phyloP scores from a whole-genome alignment of 2,113 vertebrate genomes.

The Herpetotheres cachinnans region DNA sequence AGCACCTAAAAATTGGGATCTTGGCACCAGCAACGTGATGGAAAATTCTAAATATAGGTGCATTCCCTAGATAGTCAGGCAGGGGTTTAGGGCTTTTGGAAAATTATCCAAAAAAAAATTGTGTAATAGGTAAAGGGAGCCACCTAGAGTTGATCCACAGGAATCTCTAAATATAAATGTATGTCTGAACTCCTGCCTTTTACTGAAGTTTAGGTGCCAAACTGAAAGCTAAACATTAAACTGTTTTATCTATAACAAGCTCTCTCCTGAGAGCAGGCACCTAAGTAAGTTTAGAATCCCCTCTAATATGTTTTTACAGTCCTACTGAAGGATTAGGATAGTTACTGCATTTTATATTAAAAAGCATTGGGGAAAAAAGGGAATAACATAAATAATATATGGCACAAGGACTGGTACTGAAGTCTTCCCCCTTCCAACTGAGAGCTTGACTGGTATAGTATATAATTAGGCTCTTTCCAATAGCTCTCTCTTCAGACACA shows the following conservation, averaged over 20 bases:
- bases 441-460: neutral
- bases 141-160: constrained; percentile 48
- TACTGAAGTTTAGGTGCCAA: neutral
- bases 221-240: neutral
- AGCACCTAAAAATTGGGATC: neutral
- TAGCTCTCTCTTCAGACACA: neutral
- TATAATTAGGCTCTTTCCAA: neutral
- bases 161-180: neutral
- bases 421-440: neutral
- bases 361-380: neutral
- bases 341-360: neutral
- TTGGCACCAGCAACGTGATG: neutral
- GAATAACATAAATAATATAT: neutral
- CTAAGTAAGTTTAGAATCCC: neutral
- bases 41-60: neutral
- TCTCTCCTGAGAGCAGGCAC: neutral
- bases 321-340: neutral
- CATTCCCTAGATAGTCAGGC: neutral
- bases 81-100: neutral
- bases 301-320: neutral
- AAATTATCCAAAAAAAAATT: neutral
- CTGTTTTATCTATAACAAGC: neutral
- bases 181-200: neutral
- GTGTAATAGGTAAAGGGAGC: constrained; percentile 20
- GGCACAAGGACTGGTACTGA: neutral